phyloP scores from a whole-genome alignment of 1,140 invertebrate species.

The Popillia japonica region DNA sequence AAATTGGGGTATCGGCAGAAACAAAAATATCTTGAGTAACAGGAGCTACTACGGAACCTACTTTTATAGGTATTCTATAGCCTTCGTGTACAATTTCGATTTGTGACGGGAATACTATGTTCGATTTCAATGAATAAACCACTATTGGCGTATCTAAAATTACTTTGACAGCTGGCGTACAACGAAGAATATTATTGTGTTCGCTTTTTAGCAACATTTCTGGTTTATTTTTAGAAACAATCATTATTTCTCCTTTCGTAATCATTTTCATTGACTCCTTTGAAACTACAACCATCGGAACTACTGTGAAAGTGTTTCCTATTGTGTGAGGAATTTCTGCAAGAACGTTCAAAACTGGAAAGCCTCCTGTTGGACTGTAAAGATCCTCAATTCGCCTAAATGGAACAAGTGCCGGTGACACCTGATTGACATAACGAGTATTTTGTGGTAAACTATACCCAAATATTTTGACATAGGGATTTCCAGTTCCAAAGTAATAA shows the following conservation, averaged over 20 bases:
- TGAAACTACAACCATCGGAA: constrained; percentile 49
- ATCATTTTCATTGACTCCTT: constrained; percentile 35
- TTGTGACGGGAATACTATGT: constrained; percentile 54
- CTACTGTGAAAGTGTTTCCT: constrained; percentile 50
- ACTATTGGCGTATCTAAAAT: constrained; percentile 52
- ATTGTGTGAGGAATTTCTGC: constrained; percentile 53
- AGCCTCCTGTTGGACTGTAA: neutral
- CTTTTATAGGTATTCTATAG: constrained; percentile 50
- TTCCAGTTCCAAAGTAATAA: neutral
- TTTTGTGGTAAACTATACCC: neutral
- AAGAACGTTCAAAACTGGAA: constrained; percentile 51
- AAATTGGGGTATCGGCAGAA: constrained; percentile 50
- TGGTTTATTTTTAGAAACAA: no score
- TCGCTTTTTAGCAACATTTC: constrained; percentile 51
- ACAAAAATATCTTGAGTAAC: constrained; percentile 49
- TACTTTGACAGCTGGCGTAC: constrained; percentile 55
- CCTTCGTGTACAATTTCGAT: constrained; percentile 52
- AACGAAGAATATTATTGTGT: constrained; percentile 47
- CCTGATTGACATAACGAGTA: neutral
- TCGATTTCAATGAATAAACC: constrained; percentile 49
- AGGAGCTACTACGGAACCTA: constrained; percentile 56
- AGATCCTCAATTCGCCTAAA: neutral
- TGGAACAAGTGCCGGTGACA: neutral
- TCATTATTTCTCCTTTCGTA: no score
- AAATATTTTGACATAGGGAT: neutral